These are phyloP conservation scores for Pollimyrus isidori DNA, from an alignment of 2,113 vertebrate genomes.

Conservation along the genomic window DNA sequence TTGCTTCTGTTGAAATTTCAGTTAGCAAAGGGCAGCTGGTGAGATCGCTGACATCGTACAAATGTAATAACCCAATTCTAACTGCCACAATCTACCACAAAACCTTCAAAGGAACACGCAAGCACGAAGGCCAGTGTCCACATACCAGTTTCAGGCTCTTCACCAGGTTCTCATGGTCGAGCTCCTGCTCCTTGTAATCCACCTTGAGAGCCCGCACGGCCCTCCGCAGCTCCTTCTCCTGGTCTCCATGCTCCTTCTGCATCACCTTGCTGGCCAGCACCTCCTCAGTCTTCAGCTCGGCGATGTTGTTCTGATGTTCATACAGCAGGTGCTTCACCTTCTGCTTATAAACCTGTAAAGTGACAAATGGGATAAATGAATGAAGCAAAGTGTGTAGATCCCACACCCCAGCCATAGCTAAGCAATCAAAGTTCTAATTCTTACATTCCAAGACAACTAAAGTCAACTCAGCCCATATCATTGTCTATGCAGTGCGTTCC, in stretches of 20 bases:
- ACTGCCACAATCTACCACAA: neutral
- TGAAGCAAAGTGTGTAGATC: neutral
- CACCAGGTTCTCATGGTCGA: conserved; percentile 59
- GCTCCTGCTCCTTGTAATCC: conserved; percentile 67
- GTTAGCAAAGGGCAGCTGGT: neutral
- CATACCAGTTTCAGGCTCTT: conserved; percentile 73
- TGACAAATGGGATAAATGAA: neutral
- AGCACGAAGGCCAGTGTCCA: neutral
- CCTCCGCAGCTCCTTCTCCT: conserved; percentile 61
- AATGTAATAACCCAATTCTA: neutral
- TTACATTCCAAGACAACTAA: neutral
- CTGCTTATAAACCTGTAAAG: conserved; percentile 75
- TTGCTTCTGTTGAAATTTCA: conserved; percentile 68
- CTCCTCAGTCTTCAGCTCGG: conserved; percentile 65
- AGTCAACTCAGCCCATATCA: neutral
- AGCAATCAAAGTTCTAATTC: neutral
- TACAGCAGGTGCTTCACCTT: conserved; percentile 89
- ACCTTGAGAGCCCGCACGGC: conserved; percentile 54
- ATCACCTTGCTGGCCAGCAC: conserved; percentile 50
- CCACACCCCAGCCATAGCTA: neutral
- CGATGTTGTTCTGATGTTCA: conserved; percentile 80
- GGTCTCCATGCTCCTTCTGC: conserved; percentile 62
- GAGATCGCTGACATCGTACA: neutral
- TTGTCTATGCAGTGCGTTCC: neutral
- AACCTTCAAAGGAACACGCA: neutral